Base-by-base conservation (phyloP, 2,888 invertebrate genomes). In the Drosophila borborema region DNA sequence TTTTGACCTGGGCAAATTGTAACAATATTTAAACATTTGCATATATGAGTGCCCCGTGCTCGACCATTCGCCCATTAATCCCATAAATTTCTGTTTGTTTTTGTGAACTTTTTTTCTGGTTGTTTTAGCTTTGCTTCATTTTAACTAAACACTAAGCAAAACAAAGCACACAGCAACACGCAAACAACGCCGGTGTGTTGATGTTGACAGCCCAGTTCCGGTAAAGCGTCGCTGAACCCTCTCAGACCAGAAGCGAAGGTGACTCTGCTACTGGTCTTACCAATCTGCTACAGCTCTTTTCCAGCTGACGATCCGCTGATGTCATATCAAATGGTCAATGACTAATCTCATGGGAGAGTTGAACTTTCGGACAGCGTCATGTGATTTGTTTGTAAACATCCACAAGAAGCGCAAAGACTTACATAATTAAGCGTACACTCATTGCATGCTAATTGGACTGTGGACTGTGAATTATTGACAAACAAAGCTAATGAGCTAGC, bases 241-340 rank as follows among this genome's bases (percentile, higher is more conserved):
- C 16, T 60, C 40, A 41, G 23, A 16, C 48, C 60, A 20, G 10
- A 53, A 38, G 40, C 72, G 85, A 81, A 81, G 82, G 82, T 88
- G 82, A 82, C 58, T 70, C 61, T 61, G 87, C 84, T 89, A 87
- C 84, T 84, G 89, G 87, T 89, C 87, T 89, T 84, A 49, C 38
- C 51, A 40, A 31, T 48, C 16, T 49, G 31, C 31, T 49, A 28
- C 23, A 46, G 7, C 34, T 55, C 49, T 59, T 36, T 51, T 9
- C 61, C 56, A 66, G 38, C 63, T 61, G 62, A 55, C 45, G 28
- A 73, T 53, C 69, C 71, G 87, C 87, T 84, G 83, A 84, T 84
- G 83, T 84, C 83, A 84, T 84, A 67, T 66, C 63, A 61, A 56
- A 70, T 51, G 66, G 31, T 36, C 43, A 48, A 36, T 68, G 69